Percentiles rank a stretch among this genome's conserved stretches.
Evolutionary conservation across 2,888 invertebrate genomes (phyloP).

Genomic region (Hydriomena furcata): DNA sequence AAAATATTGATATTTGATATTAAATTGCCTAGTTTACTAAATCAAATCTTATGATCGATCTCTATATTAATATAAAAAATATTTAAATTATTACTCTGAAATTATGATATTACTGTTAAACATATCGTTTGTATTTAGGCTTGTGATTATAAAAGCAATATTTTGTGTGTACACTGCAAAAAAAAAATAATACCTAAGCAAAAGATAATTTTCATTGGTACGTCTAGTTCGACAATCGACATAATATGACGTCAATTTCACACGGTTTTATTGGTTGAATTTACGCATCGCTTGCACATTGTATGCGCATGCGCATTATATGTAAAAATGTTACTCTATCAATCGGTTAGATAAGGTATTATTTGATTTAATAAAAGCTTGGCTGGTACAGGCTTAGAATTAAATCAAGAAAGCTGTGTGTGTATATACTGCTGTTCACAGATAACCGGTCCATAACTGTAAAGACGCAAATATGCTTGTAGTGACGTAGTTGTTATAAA

Average conservation of each 20-base stretch:
- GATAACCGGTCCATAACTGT: conserved; percentile 10
- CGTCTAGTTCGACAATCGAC: too few relatives aligned
- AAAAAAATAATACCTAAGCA: too few relatives aligned
- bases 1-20: too few relatives aligned
- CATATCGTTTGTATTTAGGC: conserved; percentile 20
- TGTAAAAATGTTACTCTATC: too few relatives aligned
- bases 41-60: conserved; percentile 20
- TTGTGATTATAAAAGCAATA: conserved; percentile 10
- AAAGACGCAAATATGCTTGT: conserved; percentile 22
- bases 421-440: conserved; percentile 5
- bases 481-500: conserved; percentile 32
- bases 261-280: too few relatives aligned
- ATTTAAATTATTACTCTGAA: background rate
- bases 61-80: conserved; percentile 14
- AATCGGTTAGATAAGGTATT: background rate
- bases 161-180: too few relatives aligned
- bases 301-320: too few relatives aligned
- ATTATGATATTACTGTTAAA: conserved; percentile 16
- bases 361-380: background rate
- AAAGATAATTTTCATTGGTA: too few relatives aligned
- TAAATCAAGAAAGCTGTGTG: background rate
- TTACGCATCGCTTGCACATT: too few relatives aligned
- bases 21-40: conserved; percentile 1
- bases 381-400: background rate
- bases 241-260: too few relatives aligned